phyloP scores from a whole-genome alignment of 2,797 vertebrate genomes.

The Aeoliscus strigatus region DNA sequence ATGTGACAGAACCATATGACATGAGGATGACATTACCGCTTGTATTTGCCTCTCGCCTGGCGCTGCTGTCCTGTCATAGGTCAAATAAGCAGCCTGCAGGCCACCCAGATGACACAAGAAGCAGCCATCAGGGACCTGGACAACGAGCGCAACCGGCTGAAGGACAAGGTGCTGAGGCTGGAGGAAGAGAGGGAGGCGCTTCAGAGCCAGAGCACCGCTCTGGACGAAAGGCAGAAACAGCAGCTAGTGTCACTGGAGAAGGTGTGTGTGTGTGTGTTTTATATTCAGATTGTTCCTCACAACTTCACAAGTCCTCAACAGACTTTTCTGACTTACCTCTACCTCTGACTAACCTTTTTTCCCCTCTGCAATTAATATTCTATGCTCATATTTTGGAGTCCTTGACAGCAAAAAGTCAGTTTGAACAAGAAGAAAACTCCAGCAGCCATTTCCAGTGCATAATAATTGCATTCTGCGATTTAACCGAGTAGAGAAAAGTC shows the following conservation, averaged over 20 bases:
- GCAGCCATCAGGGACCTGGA: conserved; percentile 96
- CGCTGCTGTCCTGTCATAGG: conserved; percentile 64
- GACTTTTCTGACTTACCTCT: too few species aligned
- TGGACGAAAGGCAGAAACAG: conserved; percentile 90
- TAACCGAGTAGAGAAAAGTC: too few species aligned
- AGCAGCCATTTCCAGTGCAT: too few species aligned
- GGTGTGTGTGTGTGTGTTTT: conserved; percentile 66
- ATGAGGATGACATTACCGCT: conserved; percentile 1
- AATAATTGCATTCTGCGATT: too few species aligned
- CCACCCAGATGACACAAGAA: conserved; percentile 96
- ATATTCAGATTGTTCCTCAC: too few species aligned
- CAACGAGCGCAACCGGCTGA: conserved; percentile 89
- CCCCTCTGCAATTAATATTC: neutral
- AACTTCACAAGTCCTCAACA: too few species aligned
- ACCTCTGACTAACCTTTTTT: too few species aligned
- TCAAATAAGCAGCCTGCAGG: conserved; percentile 97
- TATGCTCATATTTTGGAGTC: neutral
- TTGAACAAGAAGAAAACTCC: too few species aligned
- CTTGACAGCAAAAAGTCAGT: too few species aligned
- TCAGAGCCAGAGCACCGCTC: conserved; percentile 84
- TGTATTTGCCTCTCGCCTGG: conserved; percentile 1
- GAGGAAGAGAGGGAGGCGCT: conserved; percentile 90
- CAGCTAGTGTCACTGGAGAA: conserved; percentile 90
- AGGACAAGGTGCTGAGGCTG: conserved; percentile 87
- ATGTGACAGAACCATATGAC: too few species aligned